Conservation (phyloP, 2,797 vertebrate genomes). For the Sardinella longiceps region DNA sequence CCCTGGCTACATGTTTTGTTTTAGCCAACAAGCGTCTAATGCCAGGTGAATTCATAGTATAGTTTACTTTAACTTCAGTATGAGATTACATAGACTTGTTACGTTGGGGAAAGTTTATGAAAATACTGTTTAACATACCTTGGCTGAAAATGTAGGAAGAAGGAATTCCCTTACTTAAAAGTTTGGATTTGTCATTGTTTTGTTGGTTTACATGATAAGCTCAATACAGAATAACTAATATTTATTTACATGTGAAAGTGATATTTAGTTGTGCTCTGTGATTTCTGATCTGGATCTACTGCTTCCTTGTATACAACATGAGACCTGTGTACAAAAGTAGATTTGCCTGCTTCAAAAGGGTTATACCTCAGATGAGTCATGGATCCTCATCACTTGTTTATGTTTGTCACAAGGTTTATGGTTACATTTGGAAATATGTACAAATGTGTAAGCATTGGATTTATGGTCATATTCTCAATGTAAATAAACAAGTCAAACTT, state of each 20-base stretch:
- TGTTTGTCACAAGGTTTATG: not conserved
- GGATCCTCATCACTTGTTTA: slow-evolving; percentile 21
- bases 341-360: not conserved
- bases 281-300: slow-evolving; percentile 4
- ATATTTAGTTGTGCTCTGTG: slow-evolving; percentile 4
- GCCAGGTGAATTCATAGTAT: not conserved
- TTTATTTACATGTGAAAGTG: slow-evolving; percentile 20
- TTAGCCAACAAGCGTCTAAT: not conserved
- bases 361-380: not conserved
- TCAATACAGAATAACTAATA: not conserved
- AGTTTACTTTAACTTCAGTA: not conserved
- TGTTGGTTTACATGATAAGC: not conserved
- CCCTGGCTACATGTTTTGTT: not conserved
- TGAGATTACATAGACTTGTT: not conserved
- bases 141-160: not conserved
- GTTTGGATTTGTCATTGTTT: not conserved
- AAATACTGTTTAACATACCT: not conserved
- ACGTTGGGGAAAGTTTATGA: not conserved
- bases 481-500: slow-evolving; percentile 48
- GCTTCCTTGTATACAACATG: not conserved
- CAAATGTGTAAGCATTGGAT: slow-evolving; percentile 36
- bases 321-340: slow-evolving; percentile 17
- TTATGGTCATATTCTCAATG: slow-evolving; percentile 45
- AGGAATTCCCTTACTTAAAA: not conserved
- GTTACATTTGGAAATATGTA: slow-evolving; percentile 11